Conservation (phyloP, 2,797 vertebrate species). For the Nannoperca australis region DNA sequence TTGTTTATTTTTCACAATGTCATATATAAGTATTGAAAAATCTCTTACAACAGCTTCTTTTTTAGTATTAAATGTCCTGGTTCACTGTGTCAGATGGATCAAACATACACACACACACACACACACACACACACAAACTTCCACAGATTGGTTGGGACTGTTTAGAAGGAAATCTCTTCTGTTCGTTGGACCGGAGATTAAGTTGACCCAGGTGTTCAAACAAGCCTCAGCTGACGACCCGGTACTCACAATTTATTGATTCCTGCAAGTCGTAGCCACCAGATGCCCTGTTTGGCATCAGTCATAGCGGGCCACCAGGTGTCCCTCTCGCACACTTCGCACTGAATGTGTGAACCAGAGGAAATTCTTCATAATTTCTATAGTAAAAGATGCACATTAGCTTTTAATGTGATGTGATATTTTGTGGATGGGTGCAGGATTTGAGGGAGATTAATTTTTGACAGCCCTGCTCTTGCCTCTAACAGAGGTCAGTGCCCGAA, state of each 20-base stretch:
- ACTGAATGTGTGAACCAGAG: not conserved
- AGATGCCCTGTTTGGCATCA: not conserved
- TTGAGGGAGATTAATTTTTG: not conserved
- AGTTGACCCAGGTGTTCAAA: constrained; percentile 18
- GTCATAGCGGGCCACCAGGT: fast-evolving
- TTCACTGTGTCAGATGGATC: not conserved
- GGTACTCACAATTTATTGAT: not conserved
- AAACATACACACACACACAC: not conserved
- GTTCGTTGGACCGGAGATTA: constrained; percentile 16
- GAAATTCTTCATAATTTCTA: not conserved
- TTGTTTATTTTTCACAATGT: not conserved
- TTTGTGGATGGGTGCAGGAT: not conserved
- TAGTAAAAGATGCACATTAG: not conserved
- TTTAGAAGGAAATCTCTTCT: not conserved
- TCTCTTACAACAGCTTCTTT: not conserved
- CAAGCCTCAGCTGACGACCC: not conserved
- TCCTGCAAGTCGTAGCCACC: not conserved
- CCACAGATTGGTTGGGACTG: not conserved
- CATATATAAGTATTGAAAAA: fast-evolving
- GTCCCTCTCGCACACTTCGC: not conserved
- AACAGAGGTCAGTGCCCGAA: not conserved
- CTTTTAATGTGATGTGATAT: not conserved
- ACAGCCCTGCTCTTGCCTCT: not conserved
- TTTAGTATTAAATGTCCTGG: constrained; percentile 16
- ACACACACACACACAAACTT: not conserved